Percentiles rank a stretch among this genome's conserved stretches.
Evolutionary conservation across 2,888 invertebrate species (phyloP).

Genomic region (Trichogramma dendrolimi): DNA sequence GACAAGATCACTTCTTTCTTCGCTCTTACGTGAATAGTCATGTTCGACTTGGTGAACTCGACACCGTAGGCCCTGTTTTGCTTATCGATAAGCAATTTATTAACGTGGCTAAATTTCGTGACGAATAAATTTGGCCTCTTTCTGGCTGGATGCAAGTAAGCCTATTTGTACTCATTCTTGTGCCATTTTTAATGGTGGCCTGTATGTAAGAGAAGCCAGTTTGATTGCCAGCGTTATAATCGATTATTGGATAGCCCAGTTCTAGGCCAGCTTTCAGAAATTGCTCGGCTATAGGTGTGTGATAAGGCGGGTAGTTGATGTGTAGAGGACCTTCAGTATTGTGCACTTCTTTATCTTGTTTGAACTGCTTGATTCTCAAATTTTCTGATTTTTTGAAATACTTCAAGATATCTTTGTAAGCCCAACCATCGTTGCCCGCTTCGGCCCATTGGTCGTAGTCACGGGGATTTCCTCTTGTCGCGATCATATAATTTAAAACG

Average conservation of each 20-base stretch:
- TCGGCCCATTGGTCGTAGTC: conserved; percentile 77
- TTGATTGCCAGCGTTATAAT: conserved; percentile 62
- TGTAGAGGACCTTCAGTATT: conserved; percentile 58
- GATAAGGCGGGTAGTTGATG: conserved; percentile 57
- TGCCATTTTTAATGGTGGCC: conserved; percentile 63
- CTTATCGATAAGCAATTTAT: conserved; percentile 58
- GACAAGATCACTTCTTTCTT: conserved; percentile 70
- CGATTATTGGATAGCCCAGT: conserved; percentile 59
- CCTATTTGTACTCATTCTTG: conserved; percentile 66
- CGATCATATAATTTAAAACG: conserved; percentile 77
- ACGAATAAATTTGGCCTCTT: conserved; percentile 62
- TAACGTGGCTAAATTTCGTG: conserved; percentile 59
- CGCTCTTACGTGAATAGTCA: conserved; percentile 57
- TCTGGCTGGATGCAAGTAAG: conserved; percentile 62
- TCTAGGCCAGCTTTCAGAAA: conserved; percentile 64
- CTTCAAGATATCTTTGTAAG: conserved; percentile 66
- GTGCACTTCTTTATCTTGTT: conserved; percentile 55
- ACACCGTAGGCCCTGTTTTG: conserved; percentile 59
- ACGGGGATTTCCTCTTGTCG: conserved; percentile 64
- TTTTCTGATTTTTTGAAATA: conserved; percentile 78
- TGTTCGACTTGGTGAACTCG: conserved; percentile 57
- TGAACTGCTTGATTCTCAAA: conserved; percentile 54
- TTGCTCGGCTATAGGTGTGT: conserved; percentile 59
- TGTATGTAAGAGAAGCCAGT: conserved; percentile 63
- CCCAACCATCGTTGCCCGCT: conserved; percentile 71